A percentile compares a stretch with the other conserved stretches of the same genome.
These are phyloP conservation scores for Propithecus perrieri DNA, from an alignment of 2,797 vertebrate genomes.

Conservation along the genomic window DNA sequence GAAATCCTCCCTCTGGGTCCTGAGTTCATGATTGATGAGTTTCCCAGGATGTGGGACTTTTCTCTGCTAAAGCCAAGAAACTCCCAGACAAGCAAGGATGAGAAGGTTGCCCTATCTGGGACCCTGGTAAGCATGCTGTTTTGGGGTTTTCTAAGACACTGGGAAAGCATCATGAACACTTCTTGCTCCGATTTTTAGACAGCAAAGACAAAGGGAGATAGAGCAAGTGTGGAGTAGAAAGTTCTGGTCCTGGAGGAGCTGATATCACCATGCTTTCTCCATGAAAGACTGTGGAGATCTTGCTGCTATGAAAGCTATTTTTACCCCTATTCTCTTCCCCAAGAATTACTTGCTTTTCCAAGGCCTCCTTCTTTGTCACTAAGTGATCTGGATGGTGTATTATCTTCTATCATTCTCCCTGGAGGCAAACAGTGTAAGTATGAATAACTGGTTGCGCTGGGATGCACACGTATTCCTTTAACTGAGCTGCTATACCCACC, in stretches of 20 bases:
- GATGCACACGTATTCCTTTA: not conserved
- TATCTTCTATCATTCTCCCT: not conserved
- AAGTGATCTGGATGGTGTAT: not conserved
- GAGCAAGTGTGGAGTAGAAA: not conserved
- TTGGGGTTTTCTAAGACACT: not conserved
- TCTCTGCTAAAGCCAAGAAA: not conserved
- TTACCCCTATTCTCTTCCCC: not conserved
- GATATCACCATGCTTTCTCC: not conserved
- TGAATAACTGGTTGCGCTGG: not conserved
- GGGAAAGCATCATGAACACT: not conserved
- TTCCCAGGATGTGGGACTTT: not conserved
- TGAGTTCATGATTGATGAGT: not conserved
- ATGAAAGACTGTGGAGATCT: not conserved
- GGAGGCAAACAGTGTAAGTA: not conserved
- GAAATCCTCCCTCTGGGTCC: not conserved
- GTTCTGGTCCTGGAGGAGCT: not conserved
- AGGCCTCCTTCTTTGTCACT: not conserved
- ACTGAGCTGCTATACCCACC: not conserved
- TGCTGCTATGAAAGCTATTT: not conserved
- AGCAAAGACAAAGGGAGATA: not conserved
- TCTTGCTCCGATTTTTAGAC: not conserved
- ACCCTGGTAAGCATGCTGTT: not conserved
- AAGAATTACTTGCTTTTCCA: not conserved
- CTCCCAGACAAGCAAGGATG: not conserved
- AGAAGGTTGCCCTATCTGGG: not conserved